Base-by-base conservation (phyloP, 1,140 invertebrate species). In the Carposina sasakii region DNA sequence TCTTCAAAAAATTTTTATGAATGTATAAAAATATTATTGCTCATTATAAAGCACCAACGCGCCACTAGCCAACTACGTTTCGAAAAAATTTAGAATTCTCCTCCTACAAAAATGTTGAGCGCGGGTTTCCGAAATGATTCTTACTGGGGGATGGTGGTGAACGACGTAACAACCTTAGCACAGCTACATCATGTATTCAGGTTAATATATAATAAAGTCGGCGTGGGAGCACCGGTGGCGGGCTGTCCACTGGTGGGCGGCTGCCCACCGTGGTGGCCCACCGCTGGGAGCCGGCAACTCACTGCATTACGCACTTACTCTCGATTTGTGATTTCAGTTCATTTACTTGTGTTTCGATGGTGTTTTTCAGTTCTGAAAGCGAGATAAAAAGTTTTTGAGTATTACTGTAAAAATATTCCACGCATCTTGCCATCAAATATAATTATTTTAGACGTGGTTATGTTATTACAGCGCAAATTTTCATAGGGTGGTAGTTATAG, bases 271-370 rank as follows among this genome's bases (percentile, higher is more conserved):
- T n/a, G n/a, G n/a, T n/a, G n/a, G n/a, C n/a, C n/a, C n/a, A n/a
- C n/a, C n/a, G n/a, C n/a, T n/a, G n/a, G n/a, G n/a, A n/a, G n/a
- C n/a, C n/a, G n/a, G n/a, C n/a, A n/a, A 61, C 63, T 81, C 76
- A 95, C 93, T 96, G 94, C 87, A 95, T 90, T 75, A 91, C 92
- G 88, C 94, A 97, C 88, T 94, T 96, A 88, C 93, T 95, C 89
- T 96, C 95, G 82, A 97, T 94, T 87, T 96, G 94, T 71, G 94
- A 91, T 88, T 96, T 96, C 81, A 96, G 88, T 89, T 96, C 95
- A 87, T 92, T 96, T 84, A 96, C 94, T 90, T 96, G 94, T 75
- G 93, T 94, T 87, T 96, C 94, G 89, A 97, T 92, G 81, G 94
- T 93, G 87, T 96, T 96, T 89, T 96, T 96, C 88, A 97, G 85